Evolutionary conservation across 2,113 vertebrate genomes (phyloP).

Genomic region (Ctenomys sociabilis): DNA sequence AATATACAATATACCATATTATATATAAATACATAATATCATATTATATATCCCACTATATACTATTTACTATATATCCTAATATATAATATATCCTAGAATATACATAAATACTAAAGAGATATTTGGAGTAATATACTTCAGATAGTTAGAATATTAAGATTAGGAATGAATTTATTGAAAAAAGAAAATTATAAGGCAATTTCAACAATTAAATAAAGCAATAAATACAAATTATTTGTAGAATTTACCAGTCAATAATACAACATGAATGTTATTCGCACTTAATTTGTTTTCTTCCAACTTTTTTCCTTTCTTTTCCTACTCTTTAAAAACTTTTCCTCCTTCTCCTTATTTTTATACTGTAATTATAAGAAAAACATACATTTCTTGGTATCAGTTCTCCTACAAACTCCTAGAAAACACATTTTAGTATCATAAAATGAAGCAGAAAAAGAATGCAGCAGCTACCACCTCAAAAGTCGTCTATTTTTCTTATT

Average conservation of each 20-base stretch:
- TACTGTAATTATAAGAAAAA: neutral
- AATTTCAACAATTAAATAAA: neutral
- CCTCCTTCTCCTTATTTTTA: neutral
- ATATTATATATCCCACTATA: no score
- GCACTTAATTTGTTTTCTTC: neutral
- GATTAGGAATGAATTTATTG: no score
- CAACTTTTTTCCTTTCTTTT: neutral
- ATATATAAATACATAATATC: no score
- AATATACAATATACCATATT: no score
- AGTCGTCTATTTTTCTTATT: neutral
- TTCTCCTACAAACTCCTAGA: neutral
- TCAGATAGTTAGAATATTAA: neutral
- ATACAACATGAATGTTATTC: neutral
- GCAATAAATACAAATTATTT: neutral
- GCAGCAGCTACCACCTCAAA: neutral
- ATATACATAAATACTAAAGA: neutral
- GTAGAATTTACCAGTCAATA: neutral
- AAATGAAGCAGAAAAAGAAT: neutral
- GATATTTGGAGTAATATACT: neutral
- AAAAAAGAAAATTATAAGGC: neutral
- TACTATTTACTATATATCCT: no score
- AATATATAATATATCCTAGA: neutral
- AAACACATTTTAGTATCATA: neutral
- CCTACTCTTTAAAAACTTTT: neutral
- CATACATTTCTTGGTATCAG: neutral